phyloP scores from a whole-genome alignment of 2,888 invertebrate species.

The Sphaeridia pumilis region DNA sequence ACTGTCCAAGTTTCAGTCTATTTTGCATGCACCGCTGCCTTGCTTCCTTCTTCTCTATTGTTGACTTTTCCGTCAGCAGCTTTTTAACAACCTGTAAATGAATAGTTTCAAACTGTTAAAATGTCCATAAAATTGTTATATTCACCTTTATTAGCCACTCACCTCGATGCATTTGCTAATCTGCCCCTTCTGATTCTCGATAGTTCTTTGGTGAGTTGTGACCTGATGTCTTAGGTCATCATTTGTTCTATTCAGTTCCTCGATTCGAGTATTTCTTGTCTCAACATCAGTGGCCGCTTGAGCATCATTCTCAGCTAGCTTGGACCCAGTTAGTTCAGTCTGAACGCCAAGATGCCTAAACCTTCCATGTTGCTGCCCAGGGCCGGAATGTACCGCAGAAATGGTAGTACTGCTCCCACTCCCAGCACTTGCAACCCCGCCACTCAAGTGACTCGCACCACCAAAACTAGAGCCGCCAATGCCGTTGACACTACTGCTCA shows the following conservation, averaged over 20 bases:
- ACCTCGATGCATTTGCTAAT: constrained; percentile 97
- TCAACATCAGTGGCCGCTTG: constrained; percentile 83
- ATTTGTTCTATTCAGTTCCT: constrained; percentile 71
- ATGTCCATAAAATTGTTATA: too few relatives aligned
- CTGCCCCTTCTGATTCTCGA: constrained; percentile 93
- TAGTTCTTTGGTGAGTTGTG: constrained; percentile 77
- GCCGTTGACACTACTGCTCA: background rate
- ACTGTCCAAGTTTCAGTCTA: constrained; percentile 92
- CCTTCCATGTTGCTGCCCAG: background rate
- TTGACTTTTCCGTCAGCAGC: constrained; percentile 95
- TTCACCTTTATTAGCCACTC: too few relatives aligned
- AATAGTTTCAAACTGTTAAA: too few relatives aligned
- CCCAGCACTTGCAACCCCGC: background rate
- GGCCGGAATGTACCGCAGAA: constrained; percentile 1
- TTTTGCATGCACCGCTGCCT: constrained; percentile 98
- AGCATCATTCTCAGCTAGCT: constrained; percentile 55
- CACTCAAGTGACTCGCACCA: constrained; percentile 1
- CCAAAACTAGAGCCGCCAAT: constrained; percentile 1
- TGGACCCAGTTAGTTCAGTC: constrained; percentile 66
- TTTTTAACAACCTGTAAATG: constrained; percentile 67
- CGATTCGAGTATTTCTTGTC: constrained; percentile 87
- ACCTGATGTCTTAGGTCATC: constrained; percentile 92
- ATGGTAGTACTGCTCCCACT: too few relatives aligned
- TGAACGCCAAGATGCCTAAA: constrained; percentile 41
- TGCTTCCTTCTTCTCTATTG: constrained; percentile 94